phyloP scores from a whole-genome alignment of 2,797 vertebrate genomes.

The Ceyx erithaca region DNA sequence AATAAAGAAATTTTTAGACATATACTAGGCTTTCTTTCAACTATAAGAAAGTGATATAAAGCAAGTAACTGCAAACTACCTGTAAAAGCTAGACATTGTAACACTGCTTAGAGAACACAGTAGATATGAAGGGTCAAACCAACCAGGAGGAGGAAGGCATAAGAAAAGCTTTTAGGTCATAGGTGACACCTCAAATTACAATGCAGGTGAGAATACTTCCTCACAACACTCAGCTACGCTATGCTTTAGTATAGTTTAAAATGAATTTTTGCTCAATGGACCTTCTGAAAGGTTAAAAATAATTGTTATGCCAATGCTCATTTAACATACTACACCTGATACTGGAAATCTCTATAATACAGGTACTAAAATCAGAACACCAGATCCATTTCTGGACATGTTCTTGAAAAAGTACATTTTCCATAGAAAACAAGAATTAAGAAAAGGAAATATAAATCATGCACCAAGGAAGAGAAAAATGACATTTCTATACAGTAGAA shows the following conservation, averaged over 20 bases:
- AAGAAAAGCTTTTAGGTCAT: not conserved
- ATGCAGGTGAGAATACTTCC: not conserved
- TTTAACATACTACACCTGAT: constrained; percentile 14
- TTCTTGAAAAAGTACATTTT: not conserved
- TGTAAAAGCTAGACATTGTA: not conserved
- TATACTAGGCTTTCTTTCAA: not conserved
- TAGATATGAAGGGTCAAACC: not conserved
- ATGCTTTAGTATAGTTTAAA: not conserved
- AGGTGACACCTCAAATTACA: not conserved
- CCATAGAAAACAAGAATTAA: not conserved
- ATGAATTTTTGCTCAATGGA: not conserved
- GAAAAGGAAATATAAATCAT: not conserved
- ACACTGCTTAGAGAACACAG: not conserved
- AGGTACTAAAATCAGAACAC: not conserved
- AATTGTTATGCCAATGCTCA: constrained; percentile 1
- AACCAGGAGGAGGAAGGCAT: not conserved
- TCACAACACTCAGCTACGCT: not conserved
- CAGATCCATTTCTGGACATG: not conserved
- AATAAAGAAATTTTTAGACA: not conserved
- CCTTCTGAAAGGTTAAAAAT: constrained; percentile 32
- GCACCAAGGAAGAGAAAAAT: not conserved
- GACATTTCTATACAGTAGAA: not conserved
- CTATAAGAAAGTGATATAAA: not conserved
- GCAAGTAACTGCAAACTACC: not conserved
- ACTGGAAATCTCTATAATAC: not conserved